These are phyloP conservation scores for Corythornis cristatus DNA, from an alignment of 2,113 vertebrate species.

Conservation along the genomic window DNA sequence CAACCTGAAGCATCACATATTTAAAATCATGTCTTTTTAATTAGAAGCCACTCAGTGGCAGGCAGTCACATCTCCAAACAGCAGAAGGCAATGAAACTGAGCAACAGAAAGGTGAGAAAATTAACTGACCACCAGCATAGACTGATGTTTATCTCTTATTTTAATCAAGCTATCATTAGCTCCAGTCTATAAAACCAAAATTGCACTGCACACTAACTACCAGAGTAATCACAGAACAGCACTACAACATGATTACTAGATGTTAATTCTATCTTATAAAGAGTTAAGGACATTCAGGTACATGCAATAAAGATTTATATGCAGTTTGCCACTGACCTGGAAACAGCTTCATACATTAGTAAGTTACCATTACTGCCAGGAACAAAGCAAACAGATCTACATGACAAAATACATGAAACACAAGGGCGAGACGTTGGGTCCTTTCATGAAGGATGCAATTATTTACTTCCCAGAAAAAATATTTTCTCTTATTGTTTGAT, in stretches of 20 bases:
- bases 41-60: neutral
- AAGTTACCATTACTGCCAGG: conserved; percentile 5
- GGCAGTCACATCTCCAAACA: neutral
- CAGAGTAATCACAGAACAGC: conserved; percentile 3
- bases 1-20: neutral
- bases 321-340: conserved; percentile 32
- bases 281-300: conserved; percentile 41
- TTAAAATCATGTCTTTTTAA: neutral
- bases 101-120: conserved; percentile 13
- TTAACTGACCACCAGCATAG: neutral
- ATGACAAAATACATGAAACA: neutral
- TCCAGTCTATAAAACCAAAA: conserved; percentile 48
- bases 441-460: conserved; percentile 42
- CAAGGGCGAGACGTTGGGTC: neutral
- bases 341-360: conserved; percentile 16
- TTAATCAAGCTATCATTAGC: conserved; percentile 38
- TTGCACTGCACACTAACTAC: conserved; percentile 6
- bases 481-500: neutral
- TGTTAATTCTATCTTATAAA: conserved; percentile 24
- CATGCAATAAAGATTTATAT: conserved; percentile 35
- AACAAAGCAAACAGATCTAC: conserved; percentile 38
- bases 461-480: conserved; percentile 14
- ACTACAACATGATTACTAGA: neutral
- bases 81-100: neutral
- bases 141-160: neutral